Conservation (phyloP, 2,113 vertebrate species). For the Phodopus roborovskii region DNA sequence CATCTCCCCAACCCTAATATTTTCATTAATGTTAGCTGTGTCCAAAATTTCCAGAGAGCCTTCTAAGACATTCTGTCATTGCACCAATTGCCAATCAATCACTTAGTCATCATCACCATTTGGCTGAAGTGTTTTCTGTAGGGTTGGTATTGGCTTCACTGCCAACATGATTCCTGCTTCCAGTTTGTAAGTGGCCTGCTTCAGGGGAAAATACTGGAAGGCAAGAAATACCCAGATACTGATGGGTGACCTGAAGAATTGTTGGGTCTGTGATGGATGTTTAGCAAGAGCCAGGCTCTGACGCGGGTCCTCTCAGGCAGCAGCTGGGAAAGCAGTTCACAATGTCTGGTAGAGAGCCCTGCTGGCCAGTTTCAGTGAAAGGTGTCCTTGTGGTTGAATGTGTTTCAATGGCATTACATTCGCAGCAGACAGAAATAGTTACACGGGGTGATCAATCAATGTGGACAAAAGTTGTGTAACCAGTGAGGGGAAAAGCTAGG, state of each 20-base stretch:
- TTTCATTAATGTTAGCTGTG: background rate
- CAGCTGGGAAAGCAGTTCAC: constrained; percentile 3
- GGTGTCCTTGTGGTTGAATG: background rate
- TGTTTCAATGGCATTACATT: constrained; percentile 49
- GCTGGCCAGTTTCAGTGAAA: background rate
- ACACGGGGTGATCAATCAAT: background rate
- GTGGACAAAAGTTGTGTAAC: background rate
- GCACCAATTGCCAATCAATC: constrained; percentile 33
- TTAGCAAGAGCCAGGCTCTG: background rate
- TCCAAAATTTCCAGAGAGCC: constrained; percentile 5
- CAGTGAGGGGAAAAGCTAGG: constrained; percentile 1
- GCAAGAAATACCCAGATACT: constrained; percentile 15
- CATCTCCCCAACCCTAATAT: background rate
- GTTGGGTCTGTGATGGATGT: background rate
- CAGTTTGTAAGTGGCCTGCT: background rate
- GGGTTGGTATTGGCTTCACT: background rate
- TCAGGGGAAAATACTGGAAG: constrained; percentile 48
- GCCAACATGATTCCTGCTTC: background rate
- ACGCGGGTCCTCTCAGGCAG: background rate
- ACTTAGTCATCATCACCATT: background rate
- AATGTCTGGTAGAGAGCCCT: background rate
- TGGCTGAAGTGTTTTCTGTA: constrained; percentile 25
- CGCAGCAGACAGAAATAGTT: constrained; percentile 18
- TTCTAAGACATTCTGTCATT: constrained; percentile 55
- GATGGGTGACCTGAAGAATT: constrained; percentile 6